Conservation (phyloP, 2,113 vertebrate genomes). For the Xiphias gladius region DNA sequence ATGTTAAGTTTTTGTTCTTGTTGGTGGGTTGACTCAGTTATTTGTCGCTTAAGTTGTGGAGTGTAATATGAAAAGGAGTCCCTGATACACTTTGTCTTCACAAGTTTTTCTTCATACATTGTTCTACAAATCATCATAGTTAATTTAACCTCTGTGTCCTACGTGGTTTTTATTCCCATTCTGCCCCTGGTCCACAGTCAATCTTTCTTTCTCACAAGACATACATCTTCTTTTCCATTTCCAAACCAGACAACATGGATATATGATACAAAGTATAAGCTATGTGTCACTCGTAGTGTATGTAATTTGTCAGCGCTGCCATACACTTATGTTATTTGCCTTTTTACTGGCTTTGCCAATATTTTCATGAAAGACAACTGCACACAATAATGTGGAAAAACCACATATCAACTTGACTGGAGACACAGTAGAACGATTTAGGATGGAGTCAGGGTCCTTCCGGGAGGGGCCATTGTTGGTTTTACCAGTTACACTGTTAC, state of each 20-base stretch:
- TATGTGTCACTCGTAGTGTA: background rate
- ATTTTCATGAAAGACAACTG: background rate
- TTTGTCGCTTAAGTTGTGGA: background rate
- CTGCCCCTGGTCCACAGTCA: no score
- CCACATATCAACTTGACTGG: background rate
- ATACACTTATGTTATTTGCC: background rate
- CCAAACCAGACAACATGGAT: background rate
- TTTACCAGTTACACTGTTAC: no score
- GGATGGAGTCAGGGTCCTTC: no score
- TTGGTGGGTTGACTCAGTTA: background rate
- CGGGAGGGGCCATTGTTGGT: background rate
- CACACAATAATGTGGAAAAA: background rate
- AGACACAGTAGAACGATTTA: background rate
- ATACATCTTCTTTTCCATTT: background rate
- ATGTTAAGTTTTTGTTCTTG: background rate
- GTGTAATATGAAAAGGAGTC: no score
- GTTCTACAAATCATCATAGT: no score
- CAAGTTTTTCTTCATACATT: no score
- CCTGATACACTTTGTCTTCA: no score
- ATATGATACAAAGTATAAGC: background rate
- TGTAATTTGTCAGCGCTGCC: background rate
- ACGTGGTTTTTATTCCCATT: no score
- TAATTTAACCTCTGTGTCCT: no score
- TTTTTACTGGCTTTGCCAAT: background rate
- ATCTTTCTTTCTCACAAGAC: no score